Conservation (phyloP, 2,113 vertebrate species). For the Phrynocephalus versicolor region DNA sequence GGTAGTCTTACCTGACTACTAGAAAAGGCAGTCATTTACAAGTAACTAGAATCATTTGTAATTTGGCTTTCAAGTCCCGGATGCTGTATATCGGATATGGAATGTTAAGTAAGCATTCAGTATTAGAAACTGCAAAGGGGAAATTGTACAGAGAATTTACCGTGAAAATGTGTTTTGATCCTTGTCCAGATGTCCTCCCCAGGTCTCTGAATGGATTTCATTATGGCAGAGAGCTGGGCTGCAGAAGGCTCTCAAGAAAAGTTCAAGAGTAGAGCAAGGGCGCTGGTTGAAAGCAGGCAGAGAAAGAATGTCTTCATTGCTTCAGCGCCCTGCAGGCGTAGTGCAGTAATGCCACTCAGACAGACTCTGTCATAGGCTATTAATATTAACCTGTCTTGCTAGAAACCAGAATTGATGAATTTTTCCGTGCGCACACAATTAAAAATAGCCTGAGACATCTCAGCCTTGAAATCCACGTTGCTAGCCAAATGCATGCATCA, state of each 20-base stretch:
- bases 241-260: neutral
- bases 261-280: neutral
- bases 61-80: no score
- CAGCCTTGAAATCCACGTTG: neutral
- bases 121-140: neutral
- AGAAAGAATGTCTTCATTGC: neutral
- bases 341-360: neutral
- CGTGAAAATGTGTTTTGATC: neutral
- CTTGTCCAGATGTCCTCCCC: neutral
- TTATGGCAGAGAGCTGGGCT: neutral
- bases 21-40: no score
- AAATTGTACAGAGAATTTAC: neutral
- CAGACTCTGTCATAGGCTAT: neutral
- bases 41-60: no score
- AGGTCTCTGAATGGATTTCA: neutral
- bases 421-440: neutral
- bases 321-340: neutral
- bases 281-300: neutral
- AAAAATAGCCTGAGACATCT: constrained; percentile 11
- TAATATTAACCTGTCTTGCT: neutral
- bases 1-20: no score
- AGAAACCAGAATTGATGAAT: constrained; percentile 6
- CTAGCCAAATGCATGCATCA: constrained; percentile 8
- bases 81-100: neutral
- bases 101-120: neutral